Evolutionary conservation across 2,797 vertebrate species (phyloP).

Genomic region (Strix occidentalis): DNA sequence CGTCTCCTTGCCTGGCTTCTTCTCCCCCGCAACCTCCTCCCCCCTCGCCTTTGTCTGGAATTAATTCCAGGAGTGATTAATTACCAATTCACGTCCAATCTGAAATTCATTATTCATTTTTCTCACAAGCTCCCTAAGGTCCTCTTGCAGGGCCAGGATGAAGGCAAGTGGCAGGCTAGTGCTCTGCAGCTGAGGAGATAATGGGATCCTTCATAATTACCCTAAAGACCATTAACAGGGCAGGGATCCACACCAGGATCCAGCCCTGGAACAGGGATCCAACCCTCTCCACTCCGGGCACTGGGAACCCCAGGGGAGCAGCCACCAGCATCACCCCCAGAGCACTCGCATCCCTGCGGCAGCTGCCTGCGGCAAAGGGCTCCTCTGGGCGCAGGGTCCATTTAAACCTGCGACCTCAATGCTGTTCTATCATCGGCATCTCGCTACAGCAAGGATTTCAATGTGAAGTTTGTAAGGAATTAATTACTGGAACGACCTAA

Average conservation of each 20-base stretch:
- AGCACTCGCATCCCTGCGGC: neutral
- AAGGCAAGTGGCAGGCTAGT: neutral
- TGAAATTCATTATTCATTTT: conserved; percentile 75
- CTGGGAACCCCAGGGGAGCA: neutral
- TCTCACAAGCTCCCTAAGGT: conserved; percentile 66
- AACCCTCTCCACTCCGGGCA: neutral
- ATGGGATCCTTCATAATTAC: conserved; percentile 73
- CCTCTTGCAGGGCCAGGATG: conserved; percentile 31
- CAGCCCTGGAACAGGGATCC: neutral
- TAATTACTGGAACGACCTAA: conserved; percentile 60
- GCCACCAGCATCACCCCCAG: fast-evolving
- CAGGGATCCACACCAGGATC: conserved; percentile 20
- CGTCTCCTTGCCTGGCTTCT: neutral
- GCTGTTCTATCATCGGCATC: neutral
- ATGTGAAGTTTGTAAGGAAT: conserved; percentile 32
- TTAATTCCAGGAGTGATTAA: conserved; percentile 75
- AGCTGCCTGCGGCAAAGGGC: neutral
- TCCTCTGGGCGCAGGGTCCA: fast-evolving
- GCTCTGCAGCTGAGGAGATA: conserved; percentile 59
- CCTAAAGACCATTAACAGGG: conserved; percentile 65
- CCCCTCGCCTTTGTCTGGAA: conserved; percentile 52
- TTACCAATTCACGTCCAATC: conserved; percentile 72
- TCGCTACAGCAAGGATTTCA: neutral
- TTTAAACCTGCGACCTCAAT: neutral
- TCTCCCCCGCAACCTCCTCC: neutral